Percentiles rank a stretch among this genome's conserved stretches.
Evolutionary conservation across 2,797 vertebrate genomes (phyloP).

Genomic region (Selene dorsalis): DNA sequence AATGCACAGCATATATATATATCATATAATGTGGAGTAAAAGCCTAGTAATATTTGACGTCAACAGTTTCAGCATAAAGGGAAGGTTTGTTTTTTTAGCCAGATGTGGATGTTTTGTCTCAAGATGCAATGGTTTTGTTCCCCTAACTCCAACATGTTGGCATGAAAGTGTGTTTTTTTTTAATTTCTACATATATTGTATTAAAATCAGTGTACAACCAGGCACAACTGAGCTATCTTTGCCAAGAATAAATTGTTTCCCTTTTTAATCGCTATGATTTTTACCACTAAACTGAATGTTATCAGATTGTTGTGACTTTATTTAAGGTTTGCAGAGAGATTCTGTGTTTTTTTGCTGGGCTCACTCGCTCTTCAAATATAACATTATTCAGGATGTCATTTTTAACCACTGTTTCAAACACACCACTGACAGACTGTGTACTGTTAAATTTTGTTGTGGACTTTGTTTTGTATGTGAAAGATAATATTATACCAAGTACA

Average conservation of each 20-base stretch:
- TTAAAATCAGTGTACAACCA: neutral
- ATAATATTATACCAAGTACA: slow-evolving; percentile 37
- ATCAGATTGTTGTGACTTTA: neutral
- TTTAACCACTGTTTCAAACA: slow-evolving; percentile 9
- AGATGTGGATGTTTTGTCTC: neutral
- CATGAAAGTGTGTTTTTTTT: slow-evolving; percentile 16
- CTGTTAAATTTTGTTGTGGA: neutral
- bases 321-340: neutral
- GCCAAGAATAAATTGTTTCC: neutral
- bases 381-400: neutral
- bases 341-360: neutral
- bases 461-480: slow-evolving; percentile 23
- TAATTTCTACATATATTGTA: neutral
- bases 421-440: neutral
- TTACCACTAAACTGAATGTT: slow-evolving; percentile 4
- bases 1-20: neutral
- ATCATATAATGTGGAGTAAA: neutral
- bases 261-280: neutral
- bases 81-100: slow-evolving; percentile 1
- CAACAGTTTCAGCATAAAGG: slow-evolving; percentile 20
- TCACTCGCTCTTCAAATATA: neutral
- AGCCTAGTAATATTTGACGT: slow-evolving; percentile 16
- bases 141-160: neutral
- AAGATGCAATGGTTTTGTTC: neutral
- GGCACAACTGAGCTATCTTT: slow-evolving; percentile 3